Evolutionary conservation across 23 tunicate species (phyloP).

Genomic region (Trididemnum clinides): DNA sequence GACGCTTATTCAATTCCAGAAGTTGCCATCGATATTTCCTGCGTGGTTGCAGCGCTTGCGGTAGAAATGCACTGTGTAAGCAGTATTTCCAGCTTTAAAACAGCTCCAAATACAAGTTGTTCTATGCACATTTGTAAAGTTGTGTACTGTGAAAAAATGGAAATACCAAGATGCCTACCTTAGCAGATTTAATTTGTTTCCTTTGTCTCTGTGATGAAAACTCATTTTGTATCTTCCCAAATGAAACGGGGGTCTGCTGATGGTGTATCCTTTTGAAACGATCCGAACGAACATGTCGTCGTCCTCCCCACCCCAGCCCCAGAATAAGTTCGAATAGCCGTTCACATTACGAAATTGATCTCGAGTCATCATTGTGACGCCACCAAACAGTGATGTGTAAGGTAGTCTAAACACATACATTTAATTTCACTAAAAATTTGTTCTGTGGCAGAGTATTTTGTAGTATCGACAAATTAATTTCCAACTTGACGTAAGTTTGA

Average conservation of each 20-base stretch:
- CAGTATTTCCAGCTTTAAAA: too few species aligned
- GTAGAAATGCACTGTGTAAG: too few species aligned
- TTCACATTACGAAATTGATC: conserved; percentile 62
- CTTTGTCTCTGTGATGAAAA: conserved; percentile 67
- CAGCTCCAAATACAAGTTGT: too few species aligned
- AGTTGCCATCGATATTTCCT: too few species aligned
- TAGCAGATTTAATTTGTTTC: conserved; percentile 45
- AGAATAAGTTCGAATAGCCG: conserved; percentile 67
- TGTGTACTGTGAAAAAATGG: too few species aligned
- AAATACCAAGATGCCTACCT: conserved; percentile 23
- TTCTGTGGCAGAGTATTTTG: too few species aligned
- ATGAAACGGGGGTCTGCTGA: conserved; percentile 57
- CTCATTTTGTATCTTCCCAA: conserved; percentile 63
- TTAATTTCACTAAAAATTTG: too few species aligned
- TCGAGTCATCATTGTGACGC: conserved; percentile 50
- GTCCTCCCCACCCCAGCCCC: conserved; percentile 94
- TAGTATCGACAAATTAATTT: too few species aligned
- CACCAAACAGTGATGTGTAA: conserved; percentile 34
- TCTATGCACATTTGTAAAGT: too few species aligned
- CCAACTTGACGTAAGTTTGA: too few species aligned
- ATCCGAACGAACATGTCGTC: conserved; percentile 74
- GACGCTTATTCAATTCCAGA: too few species aligned
- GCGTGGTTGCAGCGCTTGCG: too few species aligned
- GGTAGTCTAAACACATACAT: neutral
- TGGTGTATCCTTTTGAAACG: conserved; percentile 36